Evolutionary conservation across 35 echinoderm and acorn worm species (phyloP), one percentile per base, ranked within the genome.

Genomic region (Ptychodera flava): DNA sequence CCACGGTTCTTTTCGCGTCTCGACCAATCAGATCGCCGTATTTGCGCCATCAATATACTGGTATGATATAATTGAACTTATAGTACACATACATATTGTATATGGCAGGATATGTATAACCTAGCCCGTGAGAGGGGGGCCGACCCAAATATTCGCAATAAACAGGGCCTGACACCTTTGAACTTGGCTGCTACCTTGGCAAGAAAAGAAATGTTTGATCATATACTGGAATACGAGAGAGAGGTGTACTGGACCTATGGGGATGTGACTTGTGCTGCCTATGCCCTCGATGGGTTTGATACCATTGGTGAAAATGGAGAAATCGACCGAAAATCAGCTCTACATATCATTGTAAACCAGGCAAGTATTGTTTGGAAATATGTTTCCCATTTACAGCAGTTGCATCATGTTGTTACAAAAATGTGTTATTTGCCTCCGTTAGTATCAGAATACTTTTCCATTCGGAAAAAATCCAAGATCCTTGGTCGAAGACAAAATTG

Each of bases 341-440:
- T 97, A 0, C 90, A 93, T 90, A 85, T 86, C 16, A 91, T 97
- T 35, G 78, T 93, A 31, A 91, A 92, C 88, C 88, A 97, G 92
- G 95, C 94, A 90, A 35, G 88, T 80, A n/a, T n/a, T n/a, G n/a
- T n/a, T n/a, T n/a, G n/a, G n/a, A n/a, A n/a, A n/a, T n/a, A n/a
- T n/a, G n/a, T n/a, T n/a, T n/a, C n/a, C n/a, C n/a, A n/a, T n/a
- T n/a, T n/a, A n/a, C n/a, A n/a, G n/a, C n/a, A n/a, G n/a, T n/a
- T n/a, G n/a, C n/a, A n/a, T n/a, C n/a, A n/a, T n/a, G n/a, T n/a
- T n/a, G n/a, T n/a, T n/a, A n/a, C n/a, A n/a, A n/a, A n/a, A n/a
- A n/a, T n/a, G n/a, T n/a, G n/a, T n/a, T n/a, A n/a, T n/a, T n/a
- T n/a, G n/a, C n/a, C n/a, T n/a, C n/a, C n/a, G n/a, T n/a, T n/a